phyloP scores from a whole-genome alignment of 2,113 vertebrate species.

The Calidris pugnax region DNA sequence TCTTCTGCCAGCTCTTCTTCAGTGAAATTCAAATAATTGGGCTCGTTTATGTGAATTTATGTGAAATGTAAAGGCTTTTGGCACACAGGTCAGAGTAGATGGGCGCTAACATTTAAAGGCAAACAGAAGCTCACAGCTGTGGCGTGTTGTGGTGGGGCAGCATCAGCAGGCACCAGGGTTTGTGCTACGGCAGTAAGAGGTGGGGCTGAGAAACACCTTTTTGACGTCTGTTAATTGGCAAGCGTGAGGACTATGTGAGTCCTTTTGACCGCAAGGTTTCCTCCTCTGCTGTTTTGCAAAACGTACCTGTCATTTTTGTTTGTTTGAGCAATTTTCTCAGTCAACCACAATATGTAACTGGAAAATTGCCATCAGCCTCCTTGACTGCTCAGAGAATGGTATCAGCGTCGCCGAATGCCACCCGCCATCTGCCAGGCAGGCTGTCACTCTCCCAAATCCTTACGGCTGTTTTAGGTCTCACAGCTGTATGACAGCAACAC shows the following conservation, averaged over 20 bases:
- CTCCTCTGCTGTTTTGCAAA: neutral
- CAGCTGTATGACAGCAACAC: neutral
- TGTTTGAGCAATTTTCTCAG: neutral
- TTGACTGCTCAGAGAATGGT: neutral
- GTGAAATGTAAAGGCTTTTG: neutral
- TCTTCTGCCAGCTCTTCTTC: neutral
- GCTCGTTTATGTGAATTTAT: neutral
- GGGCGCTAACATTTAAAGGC: neutral
- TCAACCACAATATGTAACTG: neutral
- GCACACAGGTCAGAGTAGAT: neutral
- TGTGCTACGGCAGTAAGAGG: neutral
- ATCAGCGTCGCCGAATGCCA: neutral
- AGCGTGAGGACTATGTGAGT: accelerated
- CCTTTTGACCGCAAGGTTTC: neutral
- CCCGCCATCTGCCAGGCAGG: neutral
- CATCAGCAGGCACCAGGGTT: neutral
- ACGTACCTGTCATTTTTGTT: neutral
- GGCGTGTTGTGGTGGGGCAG: neutral
- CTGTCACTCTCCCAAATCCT: neutral
- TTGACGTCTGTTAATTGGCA: neutral
- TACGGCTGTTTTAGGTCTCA: neutral
- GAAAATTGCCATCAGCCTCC: neutral
- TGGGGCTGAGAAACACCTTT: neutral
- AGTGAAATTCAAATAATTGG: neutral
- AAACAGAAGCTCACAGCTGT: neutral